These are phyloP conservation scores for Apoda limacodes DNA, from an alignment of 2,888 invertebrate genomes.

Conservation along the genomic window DNA sequence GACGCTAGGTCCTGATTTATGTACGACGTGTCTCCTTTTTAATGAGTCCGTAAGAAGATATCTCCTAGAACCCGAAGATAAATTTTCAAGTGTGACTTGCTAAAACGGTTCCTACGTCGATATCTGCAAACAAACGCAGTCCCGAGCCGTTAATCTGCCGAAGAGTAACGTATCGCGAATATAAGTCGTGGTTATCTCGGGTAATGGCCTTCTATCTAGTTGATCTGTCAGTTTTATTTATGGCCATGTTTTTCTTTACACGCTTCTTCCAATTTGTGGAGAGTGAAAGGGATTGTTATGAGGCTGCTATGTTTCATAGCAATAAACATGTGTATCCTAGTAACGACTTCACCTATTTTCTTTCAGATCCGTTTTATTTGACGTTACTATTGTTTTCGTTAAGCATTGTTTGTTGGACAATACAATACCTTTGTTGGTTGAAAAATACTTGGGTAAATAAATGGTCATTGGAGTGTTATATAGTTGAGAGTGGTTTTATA, in stretches of 20 bases:
- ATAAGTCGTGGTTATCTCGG: constrained; percentile 65
- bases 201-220: constrained; percentile 67
- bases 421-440: too few species aligned
- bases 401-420: constrained; percentile 23
- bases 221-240: constrained; percentile 69
- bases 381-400: constrained; percentile 41
- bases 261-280: constrained; percentile 68
- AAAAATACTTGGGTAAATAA: too few species aligned
- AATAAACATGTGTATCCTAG: constrained; percentile 67
- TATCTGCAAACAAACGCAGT: constrained; percentile 63
- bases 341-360: constrained; percentile 61
- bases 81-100: constrained; percentile 58
- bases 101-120: constrained; percentile 59
- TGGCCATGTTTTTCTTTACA: constrained; percentile 68
- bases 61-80: constrained; percentile 60
- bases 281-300: constrained; percentile 69
- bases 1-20: constrained; percentile 60
- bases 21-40: constrained; percentile 69
- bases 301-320: constrained; percentile 66
- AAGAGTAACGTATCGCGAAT: constrained; percentile 55
- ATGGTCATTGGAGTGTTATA: too few species aligned
- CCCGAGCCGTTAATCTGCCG: constrained; percentile 60
- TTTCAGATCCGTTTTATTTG: constrained; percentile 34
- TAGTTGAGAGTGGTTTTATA: too few species aligned
- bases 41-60: constrained; percentile 69